Conservation (phyloP, 2,888 invertebrate genomes). For the Microplitis deprimator region DNA sequence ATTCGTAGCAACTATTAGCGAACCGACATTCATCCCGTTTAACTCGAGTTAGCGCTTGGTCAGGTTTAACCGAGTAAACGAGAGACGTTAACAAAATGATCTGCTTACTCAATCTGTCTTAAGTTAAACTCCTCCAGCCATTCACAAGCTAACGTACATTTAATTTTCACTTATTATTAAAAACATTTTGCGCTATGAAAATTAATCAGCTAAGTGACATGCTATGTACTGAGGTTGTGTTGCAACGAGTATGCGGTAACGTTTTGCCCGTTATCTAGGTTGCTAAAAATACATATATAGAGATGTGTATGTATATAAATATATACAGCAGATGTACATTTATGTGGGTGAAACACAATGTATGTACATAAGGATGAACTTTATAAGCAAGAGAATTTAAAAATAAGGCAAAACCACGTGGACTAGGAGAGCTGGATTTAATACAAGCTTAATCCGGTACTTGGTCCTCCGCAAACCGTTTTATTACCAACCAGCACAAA, state of each 20-base stretch:
- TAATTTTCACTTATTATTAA: conserved; percentile 33
- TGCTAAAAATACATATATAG: too few relatives aligned
- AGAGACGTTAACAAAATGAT: conserved; percentile 40
- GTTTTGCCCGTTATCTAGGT: too few relatives aligned
- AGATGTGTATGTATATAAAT: too few relatives aligned
- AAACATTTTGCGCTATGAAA: conserved; percentile 21
- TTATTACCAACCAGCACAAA: conserved; percentile 51
- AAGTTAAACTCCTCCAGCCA: conserved; percentile 33
- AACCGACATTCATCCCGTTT: conserved; percentile 66
- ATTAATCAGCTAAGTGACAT: not conserved
- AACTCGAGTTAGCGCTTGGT: conserved; percentile 63
- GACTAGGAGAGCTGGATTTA: conserved; percentile 26
- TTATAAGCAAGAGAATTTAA: conserved; percentile 11
- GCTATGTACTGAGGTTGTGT: too few relatives aligned
- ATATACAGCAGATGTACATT: not conserved
- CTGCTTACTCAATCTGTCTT: conserved; percentile 39
- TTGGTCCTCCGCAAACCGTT: conserved; percentile 49
- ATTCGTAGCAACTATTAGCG: conserved; percentile 67
- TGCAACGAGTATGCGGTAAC: too few relatives aligned
- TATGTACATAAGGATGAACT: not conserved
- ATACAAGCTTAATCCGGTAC: conserved; percentile 28
- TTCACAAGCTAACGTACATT: conserved; percentile 35
- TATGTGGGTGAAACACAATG: not conserved
- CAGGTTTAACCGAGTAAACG: conserved; percentile 40
- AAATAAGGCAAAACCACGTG: conserved; percentile 32